These are phyloP conservation scores for Xenopus tropicalis DNA, from an alignment of 2,113 vertebrate species.

Conservation along the genomic window DNA sequence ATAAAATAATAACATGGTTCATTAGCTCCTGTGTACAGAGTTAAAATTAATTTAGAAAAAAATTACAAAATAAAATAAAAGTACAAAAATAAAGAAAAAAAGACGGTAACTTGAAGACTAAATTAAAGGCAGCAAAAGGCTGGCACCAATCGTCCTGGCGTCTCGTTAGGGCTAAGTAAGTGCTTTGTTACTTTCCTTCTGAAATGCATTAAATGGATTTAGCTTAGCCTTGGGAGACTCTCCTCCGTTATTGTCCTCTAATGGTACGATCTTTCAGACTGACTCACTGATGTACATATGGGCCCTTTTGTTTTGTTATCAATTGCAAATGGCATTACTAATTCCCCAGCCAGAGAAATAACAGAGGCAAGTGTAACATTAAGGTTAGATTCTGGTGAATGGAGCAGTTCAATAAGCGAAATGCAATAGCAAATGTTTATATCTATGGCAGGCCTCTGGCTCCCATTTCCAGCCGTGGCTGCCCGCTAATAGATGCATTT, in stretches of 20 bases:
- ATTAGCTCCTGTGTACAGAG: no score
- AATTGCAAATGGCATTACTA: conserved; percentile 25
- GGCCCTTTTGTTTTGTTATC: conserved; percentile 28
- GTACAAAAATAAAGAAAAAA: no score
- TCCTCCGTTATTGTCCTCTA: conserved; percentile 30
- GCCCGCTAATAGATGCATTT: background rate
- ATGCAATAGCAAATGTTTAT: background rate
- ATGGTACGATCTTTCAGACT: conserved; percentile 11
- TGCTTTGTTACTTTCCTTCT: conserved; percentile 35
- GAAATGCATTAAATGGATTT: conserved; percentile 42
- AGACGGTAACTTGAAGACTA: conserved; percentile 7
- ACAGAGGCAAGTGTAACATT: conserved; percentile 1
- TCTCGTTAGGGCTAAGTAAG: conserved; percentile 40
- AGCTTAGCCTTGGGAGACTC: conserved; percentile 10
- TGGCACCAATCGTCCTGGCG: conserved; percentile 38
- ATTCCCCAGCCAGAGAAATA: conserved; percentile 10
- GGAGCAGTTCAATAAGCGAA: background rate
- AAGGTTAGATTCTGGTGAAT: background rate
- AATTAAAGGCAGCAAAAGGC: conserved; percentile 10
- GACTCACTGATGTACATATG: conserved; percentile 27
- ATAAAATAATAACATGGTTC: no score
- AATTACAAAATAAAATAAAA: no score
- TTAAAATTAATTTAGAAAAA: no score
- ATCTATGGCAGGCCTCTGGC: background rate
- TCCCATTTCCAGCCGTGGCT: background rate